Conservation (phyloP, 1,140 invertebrate genomes). For the Penaeus japonicus region DNA sequence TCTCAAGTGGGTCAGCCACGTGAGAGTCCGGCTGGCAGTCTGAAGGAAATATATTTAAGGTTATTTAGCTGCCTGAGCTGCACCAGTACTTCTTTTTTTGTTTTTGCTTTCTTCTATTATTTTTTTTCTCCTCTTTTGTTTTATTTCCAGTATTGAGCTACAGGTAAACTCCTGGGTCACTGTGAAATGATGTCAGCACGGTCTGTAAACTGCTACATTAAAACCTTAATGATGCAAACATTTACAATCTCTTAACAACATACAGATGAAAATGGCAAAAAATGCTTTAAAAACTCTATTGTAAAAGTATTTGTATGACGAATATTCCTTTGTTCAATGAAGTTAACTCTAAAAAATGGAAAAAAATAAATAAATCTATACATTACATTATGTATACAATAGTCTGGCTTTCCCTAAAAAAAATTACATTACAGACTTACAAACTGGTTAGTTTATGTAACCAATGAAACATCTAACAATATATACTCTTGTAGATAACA, state of each 20-base stretch:
- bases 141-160: constrained; percentile 6
- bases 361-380: constrained; percentile 22
- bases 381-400: constrained; percentile 4
- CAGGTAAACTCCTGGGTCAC: background rate
- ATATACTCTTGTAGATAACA: constrained; percentile 43
- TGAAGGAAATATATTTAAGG: constrained; percentile 8
- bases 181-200: constrained; percentile 29
- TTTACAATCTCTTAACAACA: constrained; percentile 23
- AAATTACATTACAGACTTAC: constrained; percentile 32
- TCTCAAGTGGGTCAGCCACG: background rate
- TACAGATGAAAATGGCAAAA: constrained; percentile 32
- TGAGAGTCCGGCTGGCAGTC: background rate
- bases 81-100: constrained; percentile 9
- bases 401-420: constrained; percentile 1
- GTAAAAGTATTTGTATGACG: constrained; percentile 27
- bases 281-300: constrained; percentile 14
- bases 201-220: constrained; percentile 30
- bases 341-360: background rate
- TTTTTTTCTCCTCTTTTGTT: background rate
- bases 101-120: background rate
- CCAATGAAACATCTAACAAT: constrained; percentile 38
- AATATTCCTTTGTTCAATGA: constrained; percentile 17
- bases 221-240: constrained; percentile 9
- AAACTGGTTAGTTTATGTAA: constrained; percentile 26
- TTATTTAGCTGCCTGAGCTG: constrained; percentile 36